Percentiles rank a stretch among this genome's conserved stretches.
phyloP scores from a whole-genome alignment of 2,888 invertebrate genomes.

The Thysanoteuthis rhombus region DNA sequence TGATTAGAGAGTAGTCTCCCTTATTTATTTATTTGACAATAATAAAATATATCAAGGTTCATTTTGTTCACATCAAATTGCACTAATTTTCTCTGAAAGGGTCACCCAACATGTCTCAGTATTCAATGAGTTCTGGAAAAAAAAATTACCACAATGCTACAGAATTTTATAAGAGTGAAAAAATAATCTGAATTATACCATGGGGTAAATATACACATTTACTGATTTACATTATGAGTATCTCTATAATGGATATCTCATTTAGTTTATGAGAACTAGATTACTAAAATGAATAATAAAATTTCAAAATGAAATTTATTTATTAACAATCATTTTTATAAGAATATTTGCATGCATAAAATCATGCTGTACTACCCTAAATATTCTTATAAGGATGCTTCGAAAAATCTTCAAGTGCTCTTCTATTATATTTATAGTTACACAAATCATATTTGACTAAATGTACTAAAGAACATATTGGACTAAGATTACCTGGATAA shows the following conservation, averaged over 20 bases:
- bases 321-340: background rate
- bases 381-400: background rate
- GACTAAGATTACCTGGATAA: no score
- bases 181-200: background rate
- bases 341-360: background rate
- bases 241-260: background rate
- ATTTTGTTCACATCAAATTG: no score
- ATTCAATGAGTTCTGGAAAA: background rate
- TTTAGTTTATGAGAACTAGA: background rate
- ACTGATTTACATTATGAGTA: background rate
- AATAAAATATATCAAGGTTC: no score
- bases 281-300: background rate
- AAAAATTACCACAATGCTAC: background rate
- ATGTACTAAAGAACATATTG: background rate
- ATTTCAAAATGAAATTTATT: background rate
- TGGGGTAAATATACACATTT: background rate
- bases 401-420: background rate
- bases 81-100: no score
- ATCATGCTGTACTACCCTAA: background rate
- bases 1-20: no score
- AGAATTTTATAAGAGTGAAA: background rate
- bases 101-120: no score
- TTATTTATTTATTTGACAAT: no score
- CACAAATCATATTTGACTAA: background rate
- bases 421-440: background rate